A percentile compares a stretch with the other conserved stretches of the same genome.
These are phyloP conservation scores for Ischnura elegans DNA, from an alignment of 2,888 invertebrate genomes.

Conservation along the genomic window DNA sequence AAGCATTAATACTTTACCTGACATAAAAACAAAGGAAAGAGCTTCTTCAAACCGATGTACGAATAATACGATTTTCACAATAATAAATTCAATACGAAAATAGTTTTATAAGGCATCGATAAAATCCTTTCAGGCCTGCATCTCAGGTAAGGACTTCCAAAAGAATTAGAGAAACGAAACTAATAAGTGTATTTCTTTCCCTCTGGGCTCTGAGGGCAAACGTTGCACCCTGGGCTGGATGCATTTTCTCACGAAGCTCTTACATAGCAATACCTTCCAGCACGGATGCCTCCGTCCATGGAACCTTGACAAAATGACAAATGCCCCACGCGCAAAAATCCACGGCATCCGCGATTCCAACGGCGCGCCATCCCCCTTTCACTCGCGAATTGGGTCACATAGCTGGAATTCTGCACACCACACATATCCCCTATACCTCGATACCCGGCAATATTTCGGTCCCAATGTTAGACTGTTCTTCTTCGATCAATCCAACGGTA, in stretches of 20 bases:
- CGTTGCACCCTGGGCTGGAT: neutral
- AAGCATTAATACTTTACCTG: no score
- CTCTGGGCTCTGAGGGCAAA: neutral
- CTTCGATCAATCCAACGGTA: neutral
- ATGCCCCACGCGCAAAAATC: conserved; percentile 46
- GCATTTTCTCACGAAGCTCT: neutral
- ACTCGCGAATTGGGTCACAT: conserved; percentile 47
- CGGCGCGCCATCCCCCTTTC: neutral
- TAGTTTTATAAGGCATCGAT: no score
- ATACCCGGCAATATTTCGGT: neutral
- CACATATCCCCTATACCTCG: neutral
- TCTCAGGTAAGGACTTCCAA: no score
- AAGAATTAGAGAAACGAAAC: no score
- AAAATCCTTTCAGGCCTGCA: no score
- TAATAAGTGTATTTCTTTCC: no score
- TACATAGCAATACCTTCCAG: conserved; percentile 15
- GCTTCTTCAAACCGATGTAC: no score
- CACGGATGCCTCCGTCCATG: neutral
- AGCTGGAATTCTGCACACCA: neutral
- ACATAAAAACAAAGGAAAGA: no score
- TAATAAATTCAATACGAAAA: no score
- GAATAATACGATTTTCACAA: no score
- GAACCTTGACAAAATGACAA: conserved; percentile 9
- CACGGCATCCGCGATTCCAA: neutral
- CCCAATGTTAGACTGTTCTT: neutral